Evolutionary conservation across 92 coral and sea anemone species (phyloP).

Genomic region (Phenganax marumi): DNA sequence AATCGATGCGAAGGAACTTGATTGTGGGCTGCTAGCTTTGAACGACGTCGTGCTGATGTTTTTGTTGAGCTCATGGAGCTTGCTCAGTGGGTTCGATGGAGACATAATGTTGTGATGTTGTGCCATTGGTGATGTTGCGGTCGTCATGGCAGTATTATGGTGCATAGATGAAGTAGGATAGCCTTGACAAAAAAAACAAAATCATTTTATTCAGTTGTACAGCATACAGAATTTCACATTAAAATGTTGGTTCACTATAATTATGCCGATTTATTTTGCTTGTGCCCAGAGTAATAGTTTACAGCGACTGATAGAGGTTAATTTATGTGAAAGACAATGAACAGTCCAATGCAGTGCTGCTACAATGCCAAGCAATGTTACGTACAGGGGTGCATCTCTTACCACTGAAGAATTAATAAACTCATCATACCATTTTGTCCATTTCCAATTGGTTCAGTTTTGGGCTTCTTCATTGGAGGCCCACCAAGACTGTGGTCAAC

Average conservation of each 20-base stretch:
- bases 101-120: conserved; percentile 15
- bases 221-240: neutral
- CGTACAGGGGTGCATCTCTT: neutral
- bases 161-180: conserved; percentile 27
- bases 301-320: neutral
- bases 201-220: neutral
- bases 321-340: neutral
- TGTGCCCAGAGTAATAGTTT: neutral
- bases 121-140: conserved; percentile 14
- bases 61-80: conserved; percentile 45
- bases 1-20: conserved; percentile 44
- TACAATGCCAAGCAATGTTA: neutral
- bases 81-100: conserved; percentile 36
- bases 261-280: neutral
- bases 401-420: neutral
- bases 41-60: conserved; percentile 23
- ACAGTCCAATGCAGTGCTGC: neutral
- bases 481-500: conserved; percentile 16
- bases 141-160: conserved; percentile 26
- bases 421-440: conserved; percentile 38
- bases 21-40: conserved; percentile 17
- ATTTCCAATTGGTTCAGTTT: conserved; percentile 8
- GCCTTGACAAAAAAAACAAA: conserved; percentile 8
- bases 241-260: neutral
- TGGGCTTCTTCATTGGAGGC: conserved; percentile 25